Evolutionary conservation across 2,113 vertebrate species (phyloP), one percentile per base, ranked within the genome.

Genomic region (Spilogale gracilis): DNA sequence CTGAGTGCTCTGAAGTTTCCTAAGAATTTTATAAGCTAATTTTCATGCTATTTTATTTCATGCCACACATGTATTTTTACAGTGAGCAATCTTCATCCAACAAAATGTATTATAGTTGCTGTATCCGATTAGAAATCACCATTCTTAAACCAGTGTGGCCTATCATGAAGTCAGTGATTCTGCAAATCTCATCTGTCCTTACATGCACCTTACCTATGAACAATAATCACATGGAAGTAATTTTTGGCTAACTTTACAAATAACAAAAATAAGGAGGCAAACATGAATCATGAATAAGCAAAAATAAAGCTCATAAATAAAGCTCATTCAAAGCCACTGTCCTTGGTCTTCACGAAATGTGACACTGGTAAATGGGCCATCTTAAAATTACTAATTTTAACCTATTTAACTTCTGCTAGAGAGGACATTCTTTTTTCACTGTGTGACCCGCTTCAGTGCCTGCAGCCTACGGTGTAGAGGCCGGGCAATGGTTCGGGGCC

Each of bases 361-460:
- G 79, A 61, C 61, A 18, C 0, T 16, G 20, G 60, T 0, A 1
- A 71, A 30, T 0, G 14, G 17, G 32, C 21, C 54, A 52, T 9
- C 50, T 30, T 73, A 9, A 80, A 60, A 54, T 65, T 16, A 60
- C 1, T 43, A 13, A 74, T 38, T 38, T 60, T 56, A 54, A 63
- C 30, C 32, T 27, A 11, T n/a, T 17, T 48, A 9, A 27, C 1
- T 54, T 60, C 83, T 83, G 67, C 82, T 17, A 11, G 13, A 9
- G 9, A 89, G 23, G 18, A 25, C 21, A 48, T 50, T 52, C 73
- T 87, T 63, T 95, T 60, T 32, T 18, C 52, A 27, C 56, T 95
- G 97, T 97, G 74, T 10, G 32, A n/a, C 94, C 96, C n/a, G 0
- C 79, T 89, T 96, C 89, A 96, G 94, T 86, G 96, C 95, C 80